phyloP scores from a whole-genome alignment of 2,888 invertebrate species.

The Platerodrilus igneus region DNA sequence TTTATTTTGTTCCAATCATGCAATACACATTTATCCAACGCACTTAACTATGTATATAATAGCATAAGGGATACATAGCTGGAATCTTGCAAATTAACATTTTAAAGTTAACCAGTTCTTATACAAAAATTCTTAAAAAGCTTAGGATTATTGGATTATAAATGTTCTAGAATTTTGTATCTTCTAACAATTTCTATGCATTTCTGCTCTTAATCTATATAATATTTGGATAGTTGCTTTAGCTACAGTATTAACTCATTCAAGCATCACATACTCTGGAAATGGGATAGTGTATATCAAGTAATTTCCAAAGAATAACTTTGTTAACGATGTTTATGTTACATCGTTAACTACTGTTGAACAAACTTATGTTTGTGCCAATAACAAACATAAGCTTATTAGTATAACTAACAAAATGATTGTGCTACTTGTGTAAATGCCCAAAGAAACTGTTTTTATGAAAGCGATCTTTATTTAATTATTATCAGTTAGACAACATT shows the following conservation, averaged over 20 bases:
- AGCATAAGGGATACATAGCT: conserved; percentile 37
- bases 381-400: conserved; percentile 16
- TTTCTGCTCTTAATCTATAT: conserved; percentile 42
- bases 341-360: conserved; percentile 17
- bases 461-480: conserved; percentile 46
- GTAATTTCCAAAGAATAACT: too few relatives aligned
- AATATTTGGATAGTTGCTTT: conserved; percentile 41
- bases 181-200: conserved; percentile 44
- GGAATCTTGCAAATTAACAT: conserved; percentile 33
- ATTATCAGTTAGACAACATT: conserved; percentile 45
- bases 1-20: conserved; percentile 44
- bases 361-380: conserved; percentile 14
- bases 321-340: conserved; percentile 11
- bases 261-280: conserved; percentile 37
- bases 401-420: conserved; percentile 18
- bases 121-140: conserved; percentile 31
- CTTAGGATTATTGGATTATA: conserved; percentile 39
- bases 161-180: conserved; percentile 38
- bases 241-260: conserved; percentile 42
- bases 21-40: conserved; percentile 43
- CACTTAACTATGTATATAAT: conserved; percentile 43
- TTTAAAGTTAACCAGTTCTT: conserved; percentile 29
- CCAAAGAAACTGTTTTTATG: conserved; percentile 45
- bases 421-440: conserved; percentile 41
- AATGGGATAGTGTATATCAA: conserved; percentile 34